A percentile compares a stretch with the other conserved stretches of the same genome.
Conservation (phyloP, 1,140 invertebrate genomes). For the Danaus plexippus region DNA sequence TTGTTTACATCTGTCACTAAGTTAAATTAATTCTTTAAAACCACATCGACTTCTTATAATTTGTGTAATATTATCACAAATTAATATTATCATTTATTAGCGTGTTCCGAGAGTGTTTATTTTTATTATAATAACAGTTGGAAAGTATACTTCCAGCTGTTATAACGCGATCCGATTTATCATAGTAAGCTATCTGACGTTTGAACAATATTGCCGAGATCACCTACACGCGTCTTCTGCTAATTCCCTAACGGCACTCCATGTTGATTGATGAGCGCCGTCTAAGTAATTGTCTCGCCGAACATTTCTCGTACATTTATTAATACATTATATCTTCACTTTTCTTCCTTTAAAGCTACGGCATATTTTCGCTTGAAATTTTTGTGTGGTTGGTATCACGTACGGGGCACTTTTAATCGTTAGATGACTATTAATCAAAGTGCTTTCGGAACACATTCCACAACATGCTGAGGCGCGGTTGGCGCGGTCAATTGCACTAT, state of each 20-base stretch:
- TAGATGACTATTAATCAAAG: constrained; percentile 35
- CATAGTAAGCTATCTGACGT: not conserved
- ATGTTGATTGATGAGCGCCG: constrained; percentile 24
- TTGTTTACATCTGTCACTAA: too few species aligned
- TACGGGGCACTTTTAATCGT: constrained; percentile 24
- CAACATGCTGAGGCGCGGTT: constrained; percentile 29
- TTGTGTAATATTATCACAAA: too few species aligned
- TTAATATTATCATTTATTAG: too few species aligned
- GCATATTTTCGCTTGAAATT: constrained; percentile 4
- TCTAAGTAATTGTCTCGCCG: constrained; percentile 30
- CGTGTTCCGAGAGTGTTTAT: too few species aligned
- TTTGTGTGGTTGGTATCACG: constrained; percentile 3
- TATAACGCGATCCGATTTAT: too few species aligned
- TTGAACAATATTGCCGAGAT: constrained; percentile 3
- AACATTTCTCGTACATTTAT: constrained; percentile 9
- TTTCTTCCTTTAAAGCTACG: not conserved
- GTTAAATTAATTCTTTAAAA: too few species aligned
- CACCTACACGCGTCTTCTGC: constrained; percentile 12
- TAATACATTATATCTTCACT: not conserved
- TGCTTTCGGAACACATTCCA: constrained; percentile 29
- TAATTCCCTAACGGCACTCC: constrained; percentile 18
- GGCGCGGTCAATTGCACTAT: constrained; percentile 30
- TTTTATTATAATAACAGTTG: too few species aligned
- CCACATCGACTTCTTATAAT: too few species aligned
- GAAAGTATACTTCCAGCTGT: too few species aligned